These are phyloP conservation scores for Pachycephus smyrnensis DNA, from an alignment of 2,888 invertebrate genomes.

Conservation along the genomic window DNA sequence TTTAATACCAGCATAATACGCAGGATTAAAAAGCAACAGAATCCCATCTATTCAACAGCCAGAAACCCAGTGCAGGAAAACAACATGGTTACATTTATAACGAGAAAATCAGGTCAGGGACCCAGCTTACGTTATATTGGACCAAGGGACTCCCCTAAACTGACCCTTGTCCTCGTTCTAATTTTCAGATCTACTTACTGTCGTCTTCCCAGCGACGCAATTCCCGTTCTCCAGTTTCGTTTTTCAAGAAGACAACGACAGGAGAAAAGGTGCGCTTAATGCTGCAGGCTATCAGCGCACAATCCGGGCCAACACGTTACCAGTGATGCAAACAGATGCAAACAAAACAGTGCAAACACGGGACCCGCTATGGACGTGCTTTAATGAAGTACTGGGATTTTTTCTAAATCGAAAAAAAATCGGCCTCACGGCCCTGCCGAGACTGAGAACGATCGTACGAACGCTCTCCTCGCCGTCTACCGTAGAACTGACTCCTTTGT, in stretches of 20 bases:
- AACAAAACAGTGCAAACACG: background rate
- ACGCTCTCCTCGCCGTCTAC: slow-evolving; percentile 48
- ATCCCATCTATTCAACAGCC: background rate
- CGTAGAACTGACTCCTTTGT: slow-evolving; percentile 61
- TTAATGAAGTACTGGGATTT: background rate
- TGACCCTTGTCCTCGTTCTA: background rate
- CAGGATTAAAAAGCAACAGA: background rate
- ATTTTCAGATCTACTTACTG: slow-evolving; percentile 3
- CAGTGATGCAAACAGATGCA: background rate
- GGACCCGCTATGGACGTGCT: background rate
- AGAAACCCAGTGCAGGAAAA: background rate
- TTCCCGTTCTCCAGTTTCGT: background rate
- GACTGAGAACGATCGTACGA: slow-evolving; percentile 25
- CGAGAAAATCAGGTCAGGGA: slow-evolving; percentile 1
- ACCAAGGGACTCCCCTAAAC: background rate
- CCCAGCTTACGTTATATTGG: background rate
- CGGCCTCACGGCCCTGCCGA: background rate
- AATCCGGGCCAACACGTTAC: background rate
- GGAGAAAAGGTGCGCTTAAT: background rate
- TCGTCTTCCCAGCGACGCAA: background rate
- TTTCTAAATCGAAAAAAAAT: background rate
- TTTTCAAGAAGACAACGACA: background rate
- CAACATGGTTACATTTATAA: background rate
- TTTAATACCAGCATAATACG: background rate
- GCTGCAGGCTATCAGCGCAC: background rate